Evolutionary conservation across 2,113 vertebrate genomes (phyloP), one percentile per base, ranked within the genome.

Genomic region (Chamaea fasciata): DNA sequence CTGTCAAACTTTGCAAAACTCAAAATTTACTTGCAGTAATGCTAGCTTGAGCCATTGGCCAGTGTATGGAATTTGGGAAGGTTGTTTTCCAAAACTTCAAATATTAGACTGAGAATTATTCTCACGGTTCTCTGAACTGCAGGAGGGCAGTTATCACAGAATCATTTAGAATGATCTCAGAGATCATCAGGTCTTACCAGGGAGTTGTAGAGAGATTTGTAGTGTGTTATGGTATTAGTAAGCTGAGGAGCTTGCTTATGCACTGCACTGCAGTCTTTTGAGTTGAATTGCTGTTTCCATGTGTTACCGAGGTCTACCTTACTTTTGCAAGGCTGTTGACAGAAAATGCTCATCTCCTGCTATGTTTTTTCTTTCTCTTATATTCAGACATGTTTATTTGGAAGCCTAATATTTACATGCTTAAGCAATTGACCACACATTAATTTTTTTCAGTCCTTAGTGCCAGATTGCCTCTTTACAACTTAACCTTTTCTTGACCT

Each of bases 401-500:
- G 49, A 85, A 87, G 65, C 21, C 22, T 52, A 59, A 22, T 85
- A 57, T 88, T 88, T 88, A 80, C 31, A 30, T 0, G 0, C 63
- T 88, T 92, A 76, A 93, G 59, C 67, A 86, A 80, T 39, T 92
- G 86, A 42, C 86, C 13, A 9, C 68, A 77, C 33, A 39, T 80
- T 83, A 57, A 9, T 70, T 65, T 83, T 93, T 89, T 84, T 77
- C 11, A 59, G 50, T 50, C 59, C 42, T 69, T 57, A 70, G 77
- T 70, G 83, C 68, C 88, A 86, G 75, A 83, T 63, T 80, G 79
- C 63, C 71, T 92, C 50, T 94, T 96, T 95, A 91, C 86, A 92
- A 80, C 88, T 86, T 95, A 90, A 92, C 90, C 75, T 96, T 92
- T 96, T 82, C 84, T 93, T 90, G 88, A 90, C 92, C 92, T 6